phyloP scores from a whole-genome alignment of 2,888 invertebrate species.

The Sarcophaga rosellei region DNA sequence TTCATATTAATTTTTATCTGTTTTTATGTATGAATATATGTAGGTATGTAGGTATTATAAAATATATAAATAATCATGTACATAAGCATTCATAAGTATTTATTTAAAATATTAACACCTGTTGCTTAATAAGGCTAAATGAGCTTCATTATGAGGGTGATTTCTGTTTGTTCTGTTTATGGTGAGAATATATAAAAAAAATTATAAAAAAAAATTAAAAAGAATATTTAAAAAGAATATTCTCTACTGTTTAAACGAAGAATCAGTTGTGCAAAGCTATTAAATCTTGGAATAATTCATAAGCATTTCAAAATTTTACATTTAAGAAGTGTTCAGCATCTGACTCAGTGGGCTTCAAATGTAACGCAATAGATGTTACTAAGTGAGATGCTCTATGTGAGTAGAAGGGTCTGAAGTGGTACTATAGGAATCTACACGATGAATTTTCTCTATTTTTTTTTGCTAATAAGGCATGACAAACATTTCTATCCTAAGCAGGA shows the following conservation, averaged over 20 bases:
- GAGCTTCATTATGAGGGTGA: slow-evolving; percentile 1
- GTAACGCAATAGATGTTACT: too few species aligned
- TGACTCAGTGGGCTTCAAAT: too few species aligned
- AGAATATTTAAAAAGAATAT: neutral
- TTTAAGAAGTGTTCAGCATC: too few species aligned
- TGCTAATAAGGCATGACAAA: too few species aligned
- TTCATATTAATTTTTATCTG: neutral
- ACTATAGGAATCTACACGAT: too few species aligned
- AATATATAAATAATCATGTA: neutral
- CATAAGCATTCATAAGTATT: neutral
- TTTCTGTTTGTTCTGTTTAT: neutral
- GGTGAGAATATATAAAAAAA: slow-evolving; percentile 10
- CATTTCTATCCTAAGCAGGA: too few species aligned
- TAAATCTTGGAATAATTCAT: neutral
- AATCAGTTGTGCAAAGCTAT: neutral
- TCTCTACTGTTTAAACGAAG: neutral
- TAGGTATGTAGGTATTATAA: too few species aligned
- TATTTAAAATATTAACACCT: slow-evolving; percentile 70
- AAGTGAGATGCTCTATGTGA: too few species aligned
- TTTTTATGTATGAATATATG: neutral
- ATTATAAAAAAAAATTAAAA: neutral
- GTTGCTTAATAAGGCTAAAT: slow-evolving; percentile 62
- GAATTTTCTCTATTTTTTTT: too few species aligned
- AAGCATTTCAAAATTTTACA: neutral
- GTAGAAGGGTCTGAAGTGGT: too few species aligned